phyloP scores from a whole-genome alignment of 2,797 vertebrate genomes.

The Chaunax sp. region DNA sequence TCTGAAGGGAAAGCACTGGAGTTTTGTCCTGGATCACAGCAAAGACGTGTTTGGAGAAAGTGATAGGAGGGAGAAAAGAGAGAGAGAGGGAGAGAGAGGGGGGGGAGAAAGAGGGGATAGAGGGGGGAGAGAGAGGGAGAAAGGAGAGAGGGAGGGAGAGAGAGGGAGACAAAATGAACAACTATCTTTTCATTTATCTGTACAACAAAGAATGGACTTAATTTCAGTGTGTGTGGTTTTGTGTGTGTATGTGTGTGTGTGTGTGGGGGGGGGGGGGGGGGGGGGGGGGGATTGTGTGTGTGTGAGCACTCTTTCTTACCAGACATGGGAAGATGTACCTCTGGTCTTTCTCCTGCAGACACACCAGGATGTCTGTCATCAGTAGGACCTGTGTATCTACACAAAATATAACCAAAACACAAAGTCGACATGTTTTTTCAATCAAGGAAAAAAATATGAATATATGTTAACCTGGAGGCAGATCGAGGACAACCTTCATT shows the following conservation, averaged over 20 bases:
- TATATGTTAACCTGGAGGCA: no score
- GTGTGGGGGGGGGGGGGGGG: no score
- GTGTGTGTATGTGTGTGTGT: not conserved
- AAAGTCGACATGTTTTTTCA: no score
- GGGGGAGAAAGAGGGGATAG: no score
- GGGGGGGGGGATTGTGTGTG: no score
- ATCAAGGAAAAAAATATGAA: no score
- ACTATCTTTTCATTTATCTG: not conserved
- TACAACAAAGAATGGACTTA: not conserved
- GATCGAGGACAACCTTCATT: no score
- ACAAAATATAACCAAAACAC: conserved; percentile 55
- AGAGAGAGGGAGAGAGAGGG: no score
- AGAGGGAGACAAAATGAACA: not conserved
- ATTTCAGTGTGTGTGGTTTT: not conserved
- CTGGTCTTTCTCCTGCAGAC: conserved; percentile 89
- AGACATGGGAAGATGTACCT: conserved; percentile 90
- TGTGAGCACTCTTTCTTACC: conserved; percentile 70
- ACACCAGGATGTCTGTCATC: conserved; percentile 81
- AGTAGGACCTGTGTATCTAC: conserved; percentile 88
- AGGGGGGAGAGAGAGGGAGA: no score
- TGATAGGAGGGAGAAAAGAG: not conserved
- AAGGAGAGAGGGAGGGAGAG: not conserved
- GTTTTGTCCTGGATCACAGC: conserved; percentile 86
- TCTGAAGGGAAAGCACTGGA: conserved; percentile 89
- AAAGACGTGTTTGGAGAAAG: conserved; percentile 1